Percentiles rank a stretch among this genome's conserved stretches.
These are phyloP conservation scores for Mesoclemmys tuberculata DNA, from an alignment of 2,113 vertebrate species.

Conservation along the genomic window DNA sequence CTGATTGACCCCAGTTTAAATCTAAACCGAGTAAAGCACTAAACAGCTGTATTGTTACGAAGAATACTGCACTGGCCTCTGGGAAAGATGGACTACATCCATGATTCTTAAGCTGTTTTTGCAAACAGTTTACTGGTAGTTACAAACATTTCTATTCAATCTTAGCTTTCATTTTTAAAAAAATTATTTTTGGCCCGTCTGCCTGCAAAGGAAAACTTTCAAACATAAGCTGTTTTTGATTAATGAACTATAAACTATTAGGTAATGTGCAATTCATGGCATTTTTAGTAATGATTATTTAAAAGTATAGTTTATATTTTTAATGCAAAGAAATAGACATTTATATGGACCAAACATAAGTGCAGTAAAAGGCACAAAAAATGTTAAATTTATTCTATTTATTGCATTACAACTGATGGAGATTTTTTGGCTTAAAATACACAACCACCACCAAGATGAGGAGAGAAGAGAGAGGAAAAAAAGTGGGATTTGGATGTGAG, in stretches of 20 bases:
- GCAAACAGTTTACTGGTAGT: background rate
- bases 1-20: background rate
- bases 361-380: background rate
- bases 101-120: background rate
- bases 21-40: background rate
- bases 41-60: background rate
- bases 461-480: background rate
- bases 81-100: background rate
- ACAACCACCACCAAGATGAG: background rate
- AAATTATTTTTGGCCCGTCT: background rate
- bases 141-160: background rate
- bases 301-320: background rate
- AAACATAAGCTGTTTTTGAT: background rate
- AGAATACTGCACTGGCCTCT: background rate
- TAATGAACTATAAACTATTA: background rate
- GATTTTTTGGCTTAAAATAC: background rate
- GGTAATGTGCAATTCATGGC: background rate
- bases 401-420: background rate
- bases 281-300: background rate
- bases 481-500: background rate
- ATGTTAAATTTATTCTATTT: background rate
- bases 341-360: background rate
- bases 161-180: background rate
- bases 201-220: background rate
- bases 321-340: background rate